Evolutionary conservation across 2,113 vertebrate species (phyloP).

Genomic region (Sander vitreus): DNA sequence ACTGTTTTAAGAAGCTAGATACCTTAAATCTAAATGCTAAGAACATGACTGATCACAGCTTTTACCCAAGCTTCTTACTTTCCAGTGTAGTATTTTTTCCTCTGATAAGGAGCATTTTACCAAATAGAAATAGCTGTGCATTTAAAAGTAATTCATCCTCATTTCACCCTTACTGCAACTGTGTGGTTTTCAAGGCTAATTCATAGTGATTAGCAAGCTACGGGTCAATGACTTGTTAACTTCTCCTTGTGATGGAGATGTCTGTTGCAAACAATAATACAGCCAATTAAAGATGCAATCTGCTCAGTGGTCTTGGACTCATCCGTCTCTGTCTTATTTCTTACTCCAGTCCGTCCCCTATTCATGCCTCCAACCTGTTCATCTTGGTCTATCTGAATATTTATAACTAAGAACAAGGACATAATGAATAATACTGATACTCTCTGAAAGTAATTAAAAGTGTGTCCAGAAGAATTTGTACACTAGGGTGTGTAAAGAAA

Average conservation of each 20-base stretch:
- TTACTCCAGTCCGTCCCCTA: background rate
- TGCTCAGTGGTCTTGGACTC: conserved; percentile 58
- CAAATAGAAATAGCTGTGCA: background rate
- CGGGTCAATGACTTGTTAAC: conserved; percentile 68
- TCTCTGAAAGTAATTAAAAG: background rate
- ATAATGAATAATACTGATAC: background rate
- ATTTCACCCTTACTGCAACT: background rate
- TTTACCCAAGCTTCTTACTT: background rate
- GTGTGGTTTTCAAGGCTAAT: conserved; percentile 62
- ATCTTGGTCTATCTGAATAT: background rate
- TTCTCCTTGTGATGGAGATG: conserved; percentile 69
- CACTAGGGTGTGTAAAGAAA: background rate
- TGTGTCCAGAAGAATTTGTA: background rate
- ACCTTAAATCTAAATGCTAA: background rate
- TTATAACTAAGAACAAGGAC: conserved; percentile 2
- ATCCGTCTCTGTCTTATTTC: conserved; percentile 68
- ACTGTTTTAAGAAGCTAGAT: background rate
- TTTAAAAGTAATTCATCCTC: conserved; percentile 14
- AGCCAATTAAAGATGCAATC: conserved; percentile 76
- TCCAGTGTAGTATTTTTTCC: background rate
- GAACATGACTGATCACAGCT: background rate
- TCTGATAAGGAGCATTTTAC: background rate
- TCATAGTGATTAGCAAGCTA: conserved; percentile 68
- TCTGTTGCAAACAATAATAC: conserved; percentile 62
- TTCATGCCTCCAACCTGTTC: conserved; percentile 29